Conservation (phyloP, 1,140 invertebrate species). For the Microplitis mediator region DNA sequence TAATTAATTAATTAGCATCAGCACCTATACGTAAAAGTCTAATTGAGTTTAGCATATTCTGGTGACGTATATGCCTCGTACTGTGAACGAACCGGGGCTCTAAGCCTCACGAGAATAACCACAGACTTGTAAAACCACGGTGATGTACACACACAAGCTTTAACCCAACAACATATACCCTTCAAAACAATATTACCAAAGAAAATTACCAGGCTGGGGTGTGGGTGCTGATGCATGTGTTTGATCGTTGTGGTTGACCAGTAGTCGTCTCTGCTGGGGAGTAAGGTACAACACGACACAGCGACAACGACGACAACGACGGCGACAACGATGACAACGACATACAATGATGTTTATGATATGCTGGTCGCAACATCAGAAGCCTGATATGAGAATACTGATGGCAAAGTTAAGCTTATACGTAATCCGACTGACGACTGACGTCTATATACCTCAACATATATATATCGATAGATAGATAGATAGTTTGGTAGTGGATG, state of each 20-base stretch:
- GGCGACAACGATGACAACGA: background rate
- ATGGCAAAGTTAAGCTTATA: too few relatives aligned
- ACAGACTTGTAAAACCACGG: background rate
- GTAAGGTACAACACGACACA: background rate
- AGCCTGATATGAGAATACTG: too few relatives aligned
- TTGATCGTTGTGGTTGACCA: constrained; percentile 10
- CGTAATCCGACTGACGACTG: too few relatives aligned
- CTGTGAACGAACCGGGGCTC: too few relatives aligned
- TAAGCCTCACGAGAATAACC: constrained; percentile 1
- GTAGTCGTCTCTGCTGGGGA: background rate
- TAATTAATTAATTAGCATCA: too few relatives aligned
- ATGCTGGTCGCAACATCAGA: too few relatives aligned
- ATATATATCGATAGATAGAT: too few relatives aligned
- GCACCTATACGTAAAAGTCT: background rate
- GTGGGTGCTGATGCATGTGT: background rate
- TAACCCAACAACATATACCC: background rate
- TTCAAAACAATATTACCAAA: constrained; percentile 15
- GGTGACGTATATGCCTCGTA: background rate
- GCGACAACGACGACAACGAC: background rate
- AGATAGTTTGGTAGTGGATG: too few relatives aligned
- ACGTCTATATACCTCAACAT: too few relatives aligned
- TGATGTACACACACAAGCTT: background rate
- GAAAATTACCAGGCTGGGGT: constrained; percentile 4
- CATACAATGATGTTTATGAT: too few relatives aligned
- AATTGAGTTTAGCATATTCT: background rate